Evolutionary conservation across 1,140 invertebrate genomes (phyloP).

Genomic region (Cherax destructor): DNA sequence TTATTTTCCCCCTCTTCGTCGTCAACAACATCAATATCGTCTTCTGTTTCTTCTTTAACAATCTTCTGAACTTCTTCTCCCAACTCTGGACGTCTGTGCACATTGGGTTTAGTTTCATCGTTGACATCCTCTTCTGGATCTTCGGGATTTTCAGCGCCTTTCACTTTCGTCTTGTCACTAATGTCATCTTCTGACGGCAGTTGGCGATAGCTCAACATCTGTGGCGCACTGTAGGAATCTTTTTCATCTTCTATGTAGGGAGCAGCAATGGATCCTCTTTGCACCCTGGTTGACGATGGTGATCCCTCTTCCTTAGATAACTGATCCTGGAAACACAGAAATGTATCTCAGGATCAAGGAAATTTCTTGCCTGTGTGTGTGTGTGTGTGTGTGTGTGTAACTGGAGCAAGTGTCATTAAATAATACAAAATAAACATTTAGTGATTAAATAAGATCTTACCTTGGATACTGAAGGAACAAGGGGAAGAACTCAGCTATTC

Average conservation of each 20-base stretch:
- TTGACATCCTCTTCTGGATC: not conserved
- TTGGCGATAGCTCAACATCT: not conserved
- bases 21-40: slow-evolving; percentile 33
- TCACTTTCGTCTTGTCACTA: too few relatives aligned
- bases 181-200: not conserved
- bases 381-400: not conserved
- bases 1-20: not conserved
- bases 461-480: too few relatives aligned
- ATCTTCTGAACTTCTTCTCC: slow-evolving; percentile 46
- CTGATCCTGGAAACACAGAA: slow-evolving; percentile 19
- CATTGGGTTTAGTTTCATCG: not conserved
- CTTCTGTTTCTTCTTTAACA: slow-evolving; percentile 1
- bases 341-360: not conserved
- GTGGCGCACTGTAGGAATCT: not conserved
- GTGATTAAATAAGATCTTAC: too few relatives aligned
- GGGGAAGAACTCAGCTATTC: too few relatives aligned
- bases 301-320: slow-evolving; percentile 1
- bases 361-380: not conserved
- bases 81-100: not conserved
- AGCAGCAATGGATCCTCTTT: slow-evolving; percentile 25
- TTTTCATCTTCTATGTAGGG: slow-evolving; percentile 32
- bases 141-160: not conserved
- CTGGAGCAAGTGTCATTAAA: too few relatives aligned
- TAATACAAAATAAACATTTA: too few relatives aligned
- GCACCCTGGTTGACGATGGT: slow-evolving; percentile 34